A percentile compares a stretch with the other conserved stretches of the same genome.
Conservation (phyloP, 2,888 invertebrate species). For the Rhamphomyia laevipes region DNA sequence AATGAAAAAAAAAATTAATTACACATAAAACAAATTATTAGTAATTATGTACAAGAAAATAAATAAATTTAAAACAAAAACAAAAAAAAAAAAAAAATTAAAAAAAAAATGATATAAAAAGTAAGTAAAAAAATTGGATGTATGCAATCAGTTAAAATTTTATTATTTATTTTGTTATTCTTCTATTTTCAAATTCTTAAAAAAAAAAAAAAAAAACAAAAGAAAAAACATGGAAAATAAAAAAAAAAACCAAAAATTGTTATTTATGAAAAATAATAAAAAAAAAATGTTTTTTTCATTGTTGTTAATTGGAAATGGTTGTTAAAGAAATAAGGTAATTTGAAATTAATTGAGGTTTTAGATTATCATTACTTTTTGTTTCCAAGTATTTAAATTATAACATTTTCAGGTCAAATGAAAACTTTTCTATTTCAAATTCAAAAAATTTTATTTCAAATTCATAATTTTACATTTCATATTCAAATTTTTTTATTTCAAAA, state of each 20-base stretch:
- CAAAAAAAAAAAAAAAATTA: conserved; percentile 10
- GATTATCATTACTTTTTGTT: too few species aligned
- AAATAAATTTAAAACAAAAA: conserved; percentile 2
- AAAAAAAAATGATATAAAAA: conserved; percentile 7
- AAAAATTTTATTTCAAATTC: too few species aligned
- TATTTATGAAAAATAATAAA: conserved; percentile 17
- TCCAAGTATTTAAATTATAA: too few species aligned
- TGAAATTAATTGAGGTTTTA: too few species aligned
- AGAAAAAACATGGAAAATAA: conserved; percentile 4
- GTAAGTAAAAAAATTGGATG: conserved; percentile 7
- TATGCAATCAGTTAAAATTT: conserved; percentile 10
- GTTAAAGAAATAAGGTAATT: too few species aligned
- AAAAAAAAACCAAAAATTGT: conserved; percentile 13
- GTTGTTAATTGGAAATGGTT: too few species aligned
- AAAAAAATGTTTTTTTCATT: too few species aligned
- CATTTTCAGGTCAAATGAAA: too few species aligned
- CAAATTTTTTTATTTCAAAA: too few species aligned
- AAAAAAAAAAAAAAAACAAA: conserved; percentile 7
- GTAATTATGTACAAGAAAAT: conserved; percentile 6
- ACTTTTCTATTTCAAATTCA: too few species aligned
- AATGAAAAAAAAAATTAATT: conserved; percentile 1
- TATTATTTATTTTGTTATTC: conserved; percentile 12
- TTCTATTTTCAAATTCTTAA: conserved; percentile 14
- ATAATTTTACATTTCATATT: too few species aligned
- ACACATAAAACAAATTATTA: not conserved